phyloP scores from a whole-genome alignment of 35 echinoderm and acorn worm species.

The Chiridota heheva region DNA sequence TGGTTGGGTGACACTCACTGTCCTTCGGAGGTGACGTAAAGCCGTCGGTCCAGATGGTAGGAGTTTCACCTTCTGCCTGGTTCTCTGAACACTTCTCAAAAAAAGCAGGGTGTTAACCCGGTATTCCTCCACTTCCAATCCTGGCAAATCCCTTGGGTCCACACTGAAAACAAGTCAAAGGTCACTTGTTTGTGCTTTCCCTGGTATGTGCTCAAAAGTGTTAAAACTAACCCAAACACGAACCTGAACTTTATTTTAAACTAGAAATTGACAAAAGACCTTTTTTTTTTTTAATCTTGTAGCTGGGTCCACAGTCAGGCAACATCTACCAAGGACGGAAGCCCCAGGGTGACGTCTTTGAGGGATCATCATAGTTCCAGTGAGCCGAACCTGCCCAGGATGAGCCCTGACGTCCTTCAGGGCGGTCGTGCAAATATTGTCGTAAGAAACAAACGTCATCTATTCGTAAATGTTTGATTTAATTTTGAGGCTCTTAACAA shows the following conservation, averaged over 20 bases:
- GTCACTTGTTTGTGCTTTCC: no score
- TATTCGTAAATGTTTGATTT: background rate
- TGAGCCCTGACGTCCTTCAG: constrained; percentile 82
- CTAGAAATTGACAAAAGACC: background rate
- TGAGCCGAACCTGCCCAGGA: constrained; percentile 85
- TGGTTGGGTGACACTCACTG: no score
- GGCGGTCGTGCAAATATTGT: constrained; percentile 75
- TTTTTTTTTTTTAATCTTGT: background rate
- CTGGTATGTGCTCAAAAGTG: no score
- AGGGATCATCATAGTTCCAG: constrained; percentile 63
- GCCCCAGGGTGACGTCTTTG: constrained; percentile 7
- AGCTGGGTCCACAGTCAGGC: constrained; percentile 63
- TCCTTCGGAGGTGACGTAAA: no score
- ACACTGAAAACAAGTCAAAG: no score
- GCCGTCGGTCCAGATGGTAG: no score
- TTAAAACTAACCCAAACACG: background rate
- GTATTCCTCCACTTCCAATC: no score
- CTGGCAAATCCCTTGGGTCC: no score
- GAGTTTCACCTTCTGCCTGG: no score
- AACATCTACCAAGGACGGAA: background rate
- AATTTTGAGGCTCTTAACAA: no score
- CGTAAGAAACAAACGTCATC: constrained; percentile 38
- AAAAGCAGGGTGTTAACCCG: no score
- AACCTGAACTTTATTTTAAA: background rate
- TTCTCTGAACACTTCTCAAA: no score